Evolutionary conservation across 2,113 vertebrate genomes (phyloP), one percentile per base, ranked within the genome.

Genomic region (Litocranius walleri): DNA sequence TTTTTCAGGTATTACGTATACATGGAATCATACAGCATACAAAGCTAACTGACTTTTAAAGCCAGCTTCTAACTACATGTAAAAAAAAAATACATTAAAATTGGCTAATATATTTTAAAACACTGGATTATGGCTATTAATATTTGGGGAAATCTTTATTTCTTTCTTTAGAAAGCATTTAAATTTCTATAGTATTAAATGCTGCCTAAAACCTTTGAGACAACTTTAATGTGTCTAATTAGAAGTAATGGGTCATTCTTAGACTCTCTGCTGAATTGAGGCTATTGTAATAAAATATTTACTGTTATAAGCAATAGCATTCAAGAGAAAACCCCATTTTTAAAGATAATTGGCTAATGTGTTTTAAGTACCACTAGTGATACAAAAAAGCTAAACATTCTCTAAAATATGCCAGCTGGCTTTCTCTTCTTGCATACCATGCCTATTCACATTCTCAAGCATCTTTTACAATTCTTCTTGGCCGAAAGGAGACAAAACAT

Each of bases 161-260:
- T 81, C n/a, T 93, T 90, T 93, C 92, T 89, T 62, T 94, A 67
- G 54, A 96, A 93, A 30, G 56, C 52, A 83, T 61, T 92, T 90
- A 43, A 19, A 48, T 61, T 82, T 90, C 29, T 48, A 82, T 57
- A 62, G 71, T 36, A 67, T 95, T 94, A 97, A 95, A 91, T 88
- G 85, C 59, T 88, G 43, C 54, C 11, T 4, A 62, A 85, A 85
- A 77, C 57, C 88, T 57, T 0, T 88, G 74, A 97, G 90, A 95
- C 77, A 33, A 94, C 96, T 97, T 97, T 97, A 98, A 97, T 95
- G 97, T 86, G 92, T 96, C 98, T 98, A 98, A 99, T 98, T 99
- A 98, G 97, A 98, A 97, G 94, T 98, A 98, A 97, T 71, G 96
- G 98, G 88, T 95, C 97, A 98, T 98, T 98, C 97, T 98, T 96